These are phyloP conservation scores for Drosophila mettleri DNA, from an alignment of 2,888 invertebrate species.

Conservation along the genomic window DNA sequence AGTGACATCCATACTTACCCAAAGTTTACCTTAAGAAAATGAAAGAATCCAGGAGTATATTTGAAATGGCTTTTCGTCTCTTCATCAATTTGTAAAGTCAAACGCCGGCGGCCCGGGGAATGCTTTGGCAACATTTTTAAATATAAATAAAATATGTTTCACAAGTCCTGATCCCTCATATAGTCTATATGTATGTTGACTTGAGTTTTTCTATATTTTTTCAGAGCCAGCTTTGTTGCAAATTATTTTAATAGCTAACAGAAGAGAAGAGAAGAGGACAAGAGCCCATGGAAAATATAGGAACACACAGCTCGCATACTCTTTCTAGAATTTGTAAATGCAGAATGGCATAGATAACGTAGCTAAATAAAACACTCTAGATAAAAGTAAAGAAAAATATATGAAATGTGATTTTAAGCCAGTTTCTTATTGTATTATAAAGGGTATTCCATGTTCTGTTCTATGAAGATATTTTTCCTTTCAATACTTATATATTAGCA, in stretches of 20 bases:
- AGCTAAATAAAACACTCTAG: neutral
- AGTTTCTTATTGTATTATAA: neutral
- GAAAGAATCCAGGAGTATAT: neutral
- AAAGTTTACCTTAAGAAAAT: slow-evolving; percentile 16
- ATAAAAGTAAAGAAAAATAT: neutral
- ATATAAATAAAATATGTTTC: neutral
- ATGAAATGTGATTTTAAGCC: neutral
- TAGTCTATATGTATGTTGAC: neutral
- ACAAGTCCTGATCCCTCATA: slow-evolving; percentile 1
- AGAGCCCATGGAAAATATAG: neutral
- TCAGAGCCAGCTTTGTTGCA: slow-evolving; percentile 45
- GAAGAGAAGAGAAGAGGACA: slow-evolving; percentile 8
- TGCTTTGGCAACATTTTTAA: slow-evolving; percentile 28
- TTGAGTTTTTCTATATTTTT: slow-evolving; percentile 17
- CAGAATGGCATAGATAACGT: too few relatives aligned
- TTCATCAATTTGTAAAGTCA: slow-evolving; percentile 3
- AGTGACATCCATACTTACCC: slow-evolving; percentile 36
- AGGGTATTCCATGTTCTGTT: slow-evolving; percentile 31
- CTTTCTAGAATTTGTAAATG: neutral
- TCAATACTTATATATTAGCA: slow-evolving; percentile 58
- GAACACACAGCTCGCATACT: neutral
- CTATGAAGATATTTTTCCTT: neutral
- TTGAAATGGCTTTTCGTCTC: neutral
- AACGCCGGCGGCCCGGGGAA: slow-evolving; percentile 14
- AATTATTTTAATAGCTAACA: slow-evolving; percentile 48